Conservation (phyloP, 2,888 invertebrate genomes). For the Hartigia nigra region DNA sequence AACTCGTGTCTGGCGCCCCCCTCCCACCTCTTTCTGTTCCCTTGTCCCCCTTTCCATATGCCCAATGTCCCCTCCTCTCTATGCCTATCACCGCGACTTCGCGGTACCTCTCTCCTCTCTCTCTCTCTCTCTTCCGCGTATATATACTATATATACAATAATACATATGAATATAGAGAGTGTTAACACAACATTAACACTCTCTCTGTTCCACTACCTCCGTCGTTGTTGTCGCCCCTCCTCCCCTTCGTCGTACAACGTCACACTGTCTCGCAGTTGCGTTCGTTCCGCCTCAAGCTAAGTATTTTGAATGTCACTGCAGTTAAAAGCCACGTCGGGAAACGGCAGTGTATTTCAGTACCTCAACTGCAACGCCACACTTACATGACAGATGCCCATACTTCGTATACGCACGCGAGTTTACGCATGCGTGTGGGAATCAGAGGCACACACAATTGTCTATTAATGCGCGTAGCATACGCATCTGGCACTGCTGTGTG, state of each 20-base stretch:
- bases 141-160: not conserved
- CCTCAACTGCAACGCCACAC: constrained; percentile 6
- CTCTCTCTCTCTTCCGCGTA: not conserved
- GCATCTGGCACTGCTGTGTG: not conserved
- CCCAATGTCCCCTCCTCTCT: constrained; percentile 24
- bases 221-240: constrained; percentile 30
- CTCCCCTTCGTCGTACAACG: constrained; percentile 10
- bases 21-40: not conserved
- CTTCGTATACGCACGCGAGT: not conserved
- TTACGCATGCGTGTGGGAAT: not conserved
- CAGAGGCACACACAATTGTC: not conserved
- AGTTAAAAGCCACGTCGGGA: constrained; percentile 30
- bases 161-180: not conserved
- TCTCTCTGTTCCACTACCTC: constrained; percentile 54
- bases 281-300: constrained; percentile 13
- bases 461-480: not conserved
- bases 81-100: not conserved
- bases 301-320: constrained; percentile 45
- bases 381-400: not conserved
- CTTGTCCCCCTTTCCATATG: constrained; percentile 7
- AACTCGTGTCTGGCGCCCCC: constrained; percentile 41
- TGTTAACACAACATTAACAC: constrained; percentile 59
- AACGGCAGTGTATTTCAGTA: constrained; percentile 14
- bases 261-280: constrained; percentile 14
- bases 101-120: not conserved